phyloP scores from a whole-genome alignment of 2,113 vertebrate genomes.

The Chelonoidis abingdonii region DNA sequence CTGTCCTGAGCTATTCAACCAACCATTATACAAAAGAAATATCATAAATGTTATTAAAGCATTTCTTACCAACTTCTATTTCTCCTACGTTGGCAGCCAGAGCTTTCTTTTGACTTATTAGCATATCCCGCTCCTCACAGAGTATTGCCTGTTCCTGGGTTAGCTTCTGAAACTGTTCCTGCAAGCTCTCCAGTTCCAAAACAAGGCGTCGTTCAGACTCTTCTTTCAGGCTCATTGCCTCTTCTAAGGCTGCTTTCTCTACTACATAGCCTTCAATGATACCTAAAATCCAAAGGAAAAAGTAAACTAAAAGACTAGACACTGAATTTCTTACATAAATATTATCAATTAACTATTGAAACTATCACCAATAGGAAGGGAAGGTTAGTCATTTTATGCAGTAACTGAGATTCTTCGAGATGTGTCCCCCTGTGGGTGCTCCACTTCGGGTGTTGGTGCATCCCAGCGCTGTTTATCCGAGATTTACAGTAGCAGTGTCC shows the following conservation, averaged over 20 bases:
- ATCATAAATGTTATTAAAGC: fast-evolving
- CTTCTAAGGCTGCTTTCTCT: conserved; percentile 87
- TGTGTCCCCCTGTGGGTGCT: no score
- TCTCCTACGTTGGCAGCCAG: conserved; percentile 75
- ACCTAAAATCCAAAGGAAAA: conserved; percentile 75
- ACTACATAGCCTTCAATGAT: conserved; percentile 89
- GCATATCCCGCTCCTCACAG: conserved; percentile 37
- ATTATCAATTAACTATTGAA: not conserved
- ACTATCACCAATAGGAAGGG: not conserved
- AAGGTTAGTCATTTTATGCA: no score
- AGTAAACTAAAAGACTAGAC: not conserved
- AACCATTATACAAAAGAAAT: not conserved
- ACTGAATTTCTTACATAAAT: not conserved
- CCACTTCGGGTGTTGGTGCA: no score
- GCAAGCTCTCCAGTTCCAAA: conserved; percentile 86
- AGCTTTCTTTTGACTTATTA: conserved; percentile 75
- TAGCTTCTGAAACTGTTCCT: conserved; percentile 76
- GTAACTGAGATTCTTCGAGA: no score
- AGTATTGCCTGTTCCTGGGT: conserved; percentile 69
- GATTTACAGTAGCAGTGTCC: no score
- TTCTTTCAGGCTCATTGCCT: conserved; percentile 87
- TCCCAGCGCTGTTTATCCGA: no score
- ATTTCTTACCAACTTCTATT: conserved; percentile 64
- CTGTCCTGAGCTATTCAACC: not conserved
- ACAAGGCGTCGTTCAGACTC: conserved; percentile 83